These are phyloP conservation scores for Phyllostomus hastatus DNA, from an alignment of 2,113 vertebrate species.

Conservation along the genomic window DNA sequence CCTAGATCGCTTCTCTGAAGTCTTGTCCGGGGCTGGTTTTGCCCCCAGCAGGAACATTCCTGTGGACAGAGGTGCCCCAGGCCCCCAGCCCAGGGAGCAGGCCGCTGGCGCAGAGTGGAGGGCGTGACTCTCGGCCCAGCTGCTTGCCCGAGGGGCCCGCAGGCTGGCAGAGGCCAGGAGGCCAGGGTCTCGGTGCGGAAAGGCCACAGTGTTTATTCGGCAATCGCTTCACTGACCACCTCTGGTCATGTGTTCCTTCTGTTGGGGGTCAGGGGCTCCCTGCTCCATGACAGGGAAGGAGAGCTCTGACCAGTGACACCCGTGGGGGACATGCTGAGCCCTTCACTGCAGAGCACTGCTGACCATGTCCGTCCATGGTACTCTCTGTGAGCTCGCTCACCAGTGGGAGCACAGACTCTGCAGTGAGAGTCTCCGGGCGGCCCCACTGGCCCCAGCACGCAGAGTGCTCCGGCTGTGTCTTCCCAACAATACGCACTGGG, in stretches of 20 bases:
- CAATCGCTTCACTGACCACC: not conserved
- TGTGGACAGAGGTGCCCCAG: accelerated
- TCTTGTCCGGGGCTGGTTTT: not conserved
- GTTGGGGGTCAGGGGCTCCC: not conserved
- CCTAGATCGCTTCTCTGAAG: not conserved
- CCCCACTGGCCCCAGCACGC: not conserved
- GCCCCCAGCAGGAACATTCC: accelerated
- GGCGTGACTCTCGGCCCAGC: not conserved
- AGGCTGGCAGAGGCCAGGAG: too few species aligned
- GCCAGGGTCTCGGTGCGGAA: not conserved
- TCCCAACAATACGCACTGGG: not conserved
- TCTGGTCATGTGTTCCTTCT: not conserved
- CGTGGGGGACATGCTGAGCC: accelerated
- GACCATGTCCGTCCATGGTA: too few species aligned
- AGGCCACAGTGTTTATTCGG: not conserved
- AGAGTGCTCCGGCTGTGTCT: not conserved
- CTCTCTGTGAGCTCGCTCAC: not conserved
- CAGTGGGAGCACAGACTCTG: accelerated
- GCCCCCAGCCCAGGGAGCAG: not conserved
- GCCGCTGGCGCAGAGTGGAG: not conserved
- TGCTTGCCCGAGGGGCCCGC: not conserved
- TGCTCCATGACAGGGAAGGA: not conserved
- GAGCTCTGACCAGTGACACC: not conserved
- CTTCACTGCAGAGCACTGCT: too few species aligned
- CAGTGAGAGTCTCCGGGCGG: not conserved